Evolutionary conservation across 2,888 invertebrate genomes (phyloP).

Genomic region (Chromoteleia sp.): DNA sequence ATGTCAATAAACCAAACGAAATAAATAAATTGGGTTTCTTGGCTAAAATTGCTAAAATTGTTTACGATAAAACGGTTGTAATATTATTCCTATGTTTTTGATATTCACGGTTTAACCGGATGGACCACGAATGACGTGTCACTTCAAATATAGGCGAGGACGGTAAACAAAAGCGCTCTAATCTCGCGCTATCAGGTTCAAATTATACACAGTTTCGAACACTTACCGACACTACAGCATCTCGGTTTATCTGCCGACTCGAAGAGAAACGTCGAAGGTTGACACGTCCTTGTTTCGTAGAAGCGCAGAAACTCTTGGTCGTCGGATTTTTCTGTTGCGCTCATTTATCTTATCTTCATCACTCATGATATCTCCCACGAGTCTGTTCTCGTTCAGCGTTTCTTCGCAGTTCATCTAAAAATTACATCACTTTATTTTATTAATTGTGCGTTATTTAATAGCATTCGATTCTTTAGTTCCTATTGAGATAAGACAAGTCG

Average conservation of each 20-base stretch:
- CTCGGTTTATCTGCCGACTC: constrained; percentile 59
- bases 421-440: constrained; percentile 49
- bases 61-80: not conserved
- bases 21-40: too few species aligned
- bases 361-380: constrained; percentile 45
- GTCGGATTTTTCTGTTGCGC: constrained; percentile 20
- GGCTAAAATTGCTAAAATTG: not conserved
- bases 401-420: constrained; percentile 53
- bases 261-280: constrained; percentile 35
- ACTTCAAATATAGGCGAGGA: constrained; percentile 82
- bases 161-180: constrained; percentile 82
- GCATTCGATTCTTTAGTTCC: constrained; percentile 41
- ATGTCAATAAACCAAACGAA: too few species aligned
- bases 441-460: constrained; percentile 31
- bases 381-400: constrained; percentile 51
- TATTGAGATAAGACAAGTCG: constrained; percentile 42
- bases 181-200: constrained; percentile 74
- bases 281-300: constrained; percentile 49
- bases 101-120: constrained; percentile 75
- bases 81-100: not conserved
- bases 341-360: constrained; percentile 63
- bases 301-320: constrained; percentile 28
- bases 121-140: constrained; percentile 82
- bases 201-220: constrained; percentile 54
- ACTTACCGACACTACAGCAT: constrained; percentile 77